A percentile compares a stretch with the other conserved stretches of the same genome.
Evolutionary conservation across 2,888 invertebrate genomes (phyloP).

Genomic region (Agrotis ipsilon): DNA sequence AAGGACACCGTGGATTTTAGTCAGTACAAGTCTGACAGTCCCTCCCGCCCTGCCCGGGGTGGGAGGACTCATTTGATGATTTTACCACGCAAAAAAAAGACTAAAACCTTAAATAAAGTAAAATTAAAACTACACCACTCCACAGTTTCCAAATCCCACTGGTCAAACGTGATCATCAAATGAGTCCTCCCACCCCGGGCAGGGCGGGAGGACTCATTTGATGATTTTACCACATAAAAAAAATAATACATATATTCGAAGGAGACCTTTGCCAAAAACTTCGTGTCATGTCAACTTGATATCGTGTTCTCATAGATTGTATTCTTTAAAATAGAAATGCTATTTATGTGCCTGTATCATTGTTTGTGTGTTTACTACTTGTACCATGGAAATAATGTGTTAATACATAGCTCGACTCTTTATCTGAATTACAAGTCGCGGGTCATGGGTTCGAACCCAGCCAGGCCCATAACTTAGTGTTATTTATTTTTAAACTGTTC

Average conservation of each 20-base stretch:
- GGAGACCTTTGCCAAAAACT: slow-evolving; percentile 6
- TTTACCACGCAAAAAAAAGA: too few species aligned
- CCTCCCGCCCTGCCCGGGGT: too few species aligned
- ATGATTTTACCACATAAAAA: neutral
- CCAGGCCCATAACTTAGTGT: too few species aligned
- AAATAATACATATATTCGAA: neutral
- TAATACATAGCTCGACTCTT: neutral
- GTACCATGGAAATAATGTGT: neutral
- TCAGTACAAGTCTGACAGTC: too few species aligned
- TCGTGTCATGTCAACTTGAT: slow-evolving; percentile 32
- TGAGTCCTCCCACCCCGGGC: too few species aligned
- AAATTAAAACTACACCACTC: neutral
- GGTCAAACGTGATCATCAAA: too few species aligned
- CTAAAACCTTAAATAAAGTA: neutral
- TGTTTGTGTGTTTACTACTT: slow-evolving; percentile 13
- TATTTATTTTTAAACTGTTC: too few species aligned
- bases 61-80: too few species aligned
- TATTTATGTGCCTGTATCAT: slow-evolving; percentile 34
- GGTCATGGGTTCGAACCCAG: too few species aligned
- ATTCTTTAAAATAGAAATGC: slow-evolving; percentile 42
- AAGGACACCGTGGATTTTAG: too few species aligned
- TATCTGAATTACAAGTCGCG: too few species aligned
- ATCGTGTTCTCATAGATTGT: slow-evolving; percentile 36
- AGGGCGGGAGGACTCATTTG: too few species aligned
- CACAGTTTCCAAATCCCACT: slow-evolving; percentile 24